Conservation (phyloP, 2,113 vertebrate genomes). For the Equus przewalskii region DNA sequence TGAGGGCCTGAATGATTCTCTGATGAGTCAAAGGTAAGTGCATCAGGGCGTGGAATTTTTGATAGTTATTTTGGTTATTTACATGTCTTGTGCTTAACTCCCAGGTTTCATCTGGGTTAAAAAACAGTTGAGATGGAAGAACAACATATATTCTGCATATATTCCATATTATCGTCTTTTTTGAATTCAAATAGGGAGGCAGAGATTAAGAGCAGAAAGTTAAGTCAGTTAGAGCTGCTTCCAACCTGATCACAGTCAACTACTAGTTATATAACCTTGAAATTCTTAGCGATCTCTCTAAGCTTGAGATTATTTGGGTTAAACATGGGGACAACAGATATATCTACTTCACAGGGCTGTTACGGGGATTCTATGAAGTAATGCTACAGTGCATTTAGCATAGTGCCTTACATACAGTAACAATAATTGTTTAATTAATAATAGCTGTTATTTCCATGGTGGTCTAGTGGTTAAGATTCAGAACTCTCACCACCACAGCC, state of each 20-base stretch:
- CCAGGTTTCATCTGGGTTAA: conserved; percentile 21
- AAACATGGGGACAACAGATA: conserved; percentile 26
- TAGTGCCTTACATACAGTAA: not conserved
- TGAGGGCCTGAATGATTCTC: not conserved
- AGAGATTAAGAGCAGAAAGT: conserved; percentile 22
- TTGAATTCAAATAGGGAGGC: not conserved
- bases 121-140: not conserved
- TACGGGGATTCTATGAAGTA: not conserved
- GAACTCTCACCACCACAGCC: too few species aligned
- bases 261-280: conserved; percentile 51
- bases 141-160: not conserved
- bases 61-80: conserved; percentile 28
- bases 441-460: conserved; percentile 29
- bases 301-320: conserved; percentile 52
- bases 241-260: conserved; percentile 30
- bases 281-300: conserved; percentile 54
- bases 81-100: not conserved
- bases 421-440: conserved; percentile 51
- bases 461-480: too few species aligned
- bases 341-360: not conserved
- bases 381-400: not conserved
- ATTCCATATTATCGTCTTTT: not conserved
- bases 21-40: not conserved
- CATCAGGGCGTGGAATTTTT: not conserved
- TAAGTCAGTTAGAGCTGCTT: conserved; percentile 31